A percentile compares a stretch with the other conserved stretches of the same genome.
phyloP scores from a whole-genome alignment of 2,888 invertebrate genomes.

The Chrysolina oricalcia region DNA sequence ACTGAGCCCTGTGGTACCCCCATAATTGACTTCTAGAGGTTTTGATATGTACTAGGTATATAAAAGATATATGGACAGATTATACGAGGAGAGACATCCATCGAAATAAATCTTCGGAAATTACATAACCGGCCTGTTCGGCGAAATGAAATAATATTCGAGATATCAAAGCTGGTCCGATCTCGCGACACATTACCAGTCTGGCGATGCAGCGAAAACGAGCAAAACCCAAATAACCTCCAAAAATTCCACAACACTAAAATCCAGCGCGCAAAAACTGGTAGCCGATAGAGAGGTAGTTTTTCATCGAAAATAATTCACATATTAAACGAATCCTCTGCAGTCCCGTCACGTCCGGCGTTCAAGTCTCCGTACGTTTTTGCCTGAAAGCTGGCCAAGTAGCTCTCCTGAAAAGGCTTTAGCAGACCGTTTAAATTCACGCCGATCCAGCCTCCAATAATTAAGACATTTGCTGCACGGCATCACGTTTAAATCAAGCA shows the following conservation, averaged over 20 bases:
- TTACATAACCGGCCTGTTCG: background rate
- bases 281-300: constrained; percentile 63
- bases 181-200: constrained; percentile 52
- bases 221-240: constrained; percentile 55
- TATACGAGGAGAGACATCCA: no score
- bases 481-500: constrained; percentile 72
- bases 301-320: constrained; percentile 70
- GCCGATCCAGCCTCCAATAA: constrained; percentile 70
- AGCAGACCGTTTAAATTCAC: constrained; percentile 72
- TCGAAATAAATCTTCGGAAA: background rate
- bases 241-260: constrained; percentile 69
- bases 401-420: constrained; percentile 71
- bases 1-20: no score
- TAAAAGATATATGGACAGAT: no score
- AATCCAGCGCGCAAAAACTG: constrained; percentile 66
- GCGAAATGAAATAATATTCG: constrained; percentile 19
- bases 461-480: constrained; percentile 72
- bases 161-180: constrained; percentile 22
- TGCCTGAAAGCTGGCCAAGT: constrained; percentile 66
- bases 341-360: constrained; percentile 68
- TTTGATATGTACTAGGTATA: no score
- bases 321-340: constrained; percentile 66
- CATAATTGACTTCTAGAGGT: no score
- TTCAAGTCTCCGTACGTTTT: constrained; percentile 67
- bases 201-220: constrained; percentile 54